Evolutionary conservation across 2,113 vertebrate genomes (phyloP).

Genomic region (Plecturocebus donacophilus): DNA sequence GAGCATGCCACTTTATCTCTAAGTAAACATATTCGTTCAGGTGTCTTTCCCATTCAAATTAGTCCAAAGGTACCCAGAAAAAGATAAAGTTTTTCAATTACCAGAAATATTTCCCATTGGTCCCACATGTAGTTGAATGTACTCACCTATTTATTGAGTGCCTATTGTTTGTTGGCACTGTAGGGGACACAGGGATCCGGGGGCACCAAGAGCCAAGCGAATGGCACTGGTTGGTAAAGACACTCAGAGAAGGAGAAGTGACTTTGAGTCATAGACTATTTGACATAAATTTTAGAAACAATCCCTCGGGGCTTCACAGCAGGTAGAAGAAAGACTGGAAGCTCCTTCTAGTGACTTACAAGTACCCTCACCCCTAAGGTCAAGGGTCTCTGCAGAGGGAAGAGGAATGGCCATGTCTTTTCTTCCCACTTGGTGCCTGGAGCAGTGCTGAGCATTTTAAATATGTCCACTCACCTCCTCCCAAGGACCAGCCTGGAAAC

Average conservation of each 20-base stretch:
- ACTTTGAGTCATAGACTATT: neutral
- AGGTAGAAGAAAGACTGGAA: no score
- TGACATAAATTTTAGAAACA: neutral
- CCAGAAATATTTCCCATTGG: no score
- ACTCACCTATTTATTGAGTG: neutral
- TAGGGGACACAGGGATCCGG: no score
- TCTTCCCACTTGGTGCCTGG: neutral
- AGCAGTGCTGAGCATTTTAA: neutral
- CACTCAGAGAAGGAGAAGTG: neutral
- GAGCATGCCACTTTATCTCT: accelerated
- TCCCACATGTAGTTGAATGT: accelerated
- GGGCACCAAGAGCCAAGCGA: no score
- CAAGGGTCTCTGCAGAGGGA: neutral
- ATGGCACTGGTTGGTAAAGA: neutral
- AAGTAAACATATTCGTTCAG: neutral
- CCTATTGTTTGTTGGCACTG: accelerated
- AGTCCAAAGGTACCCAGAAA: neutral
- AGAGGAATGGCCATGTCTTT: accelerated
- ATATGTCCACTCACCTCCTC: accelerated
- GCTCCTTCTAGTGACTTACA: accelerated
- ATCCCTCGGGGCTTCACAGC: neutral
- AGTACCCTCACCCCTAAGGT: neutral
- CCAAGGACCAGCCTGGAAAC: neutral
- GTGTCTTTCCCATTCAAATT: neutral
- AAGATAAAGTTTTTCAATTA: neutral